Evolutionary conservation across 2,888 invertebrate genomes (phyloP), one percentile per base, ranked within the genome.

Genomic region (Sphinx pinastri): DNA sequence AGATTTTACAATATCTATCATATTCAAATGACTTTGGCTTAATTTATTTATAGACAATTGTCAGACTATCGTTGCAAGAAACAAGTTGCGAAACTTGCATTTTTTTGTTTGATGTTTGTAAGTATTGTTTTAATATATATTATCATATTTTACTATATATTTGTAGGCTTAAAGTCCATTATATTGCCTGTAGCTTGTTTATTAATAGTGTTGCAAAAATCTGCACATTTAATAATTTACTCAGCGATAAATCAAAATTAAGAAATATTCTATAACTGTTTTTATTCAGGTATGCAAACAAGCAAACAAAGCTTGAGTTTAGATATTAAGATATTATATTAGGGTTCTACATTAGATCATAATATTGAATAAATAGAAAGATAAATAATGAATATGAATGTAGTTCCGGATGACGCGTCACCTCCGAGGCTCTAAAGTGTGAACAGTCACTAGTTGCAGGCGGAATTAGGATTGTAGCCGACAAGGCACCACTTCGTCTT

Each of bases 1-100:
- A 63, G 49, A 63, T 49, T 63, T 63, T 47, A 63, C 19, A 63
- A 63, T 63, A 63, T 63, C 63, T 63, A 63, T 63, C 63, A 63
- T 60, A 60, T 63, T 63, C 63, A 63, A 63, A 63, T 63, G 13
- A 49, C 16, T 63, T 47, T 63, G 38, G 8, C 38, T n/a, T 59
- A 45, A 19, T 16, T 63, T 63, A 58, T 58, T 63, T 55, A 49
- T 49, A 63, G 63, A 63, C 49, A 63, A 63, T 47, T 19, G 49
- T 63, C 47, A 47, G 49, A 47, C 49, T 63, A 63, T 16, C 63
- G 19, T 12, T 7, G 19, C 19, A 19, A 19, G 19, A 19, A 63
- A 63, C 47, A 49, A 63, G 13, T 47, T 25, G 16, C 49, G 49
- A 49, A 63, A 63, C 49, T 19, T 63, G 19, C 47, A 49, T 16